Conservation (phyloP, 2,888 invertebrate genomes). For the Lepetodrilus schrolli region DNA sequence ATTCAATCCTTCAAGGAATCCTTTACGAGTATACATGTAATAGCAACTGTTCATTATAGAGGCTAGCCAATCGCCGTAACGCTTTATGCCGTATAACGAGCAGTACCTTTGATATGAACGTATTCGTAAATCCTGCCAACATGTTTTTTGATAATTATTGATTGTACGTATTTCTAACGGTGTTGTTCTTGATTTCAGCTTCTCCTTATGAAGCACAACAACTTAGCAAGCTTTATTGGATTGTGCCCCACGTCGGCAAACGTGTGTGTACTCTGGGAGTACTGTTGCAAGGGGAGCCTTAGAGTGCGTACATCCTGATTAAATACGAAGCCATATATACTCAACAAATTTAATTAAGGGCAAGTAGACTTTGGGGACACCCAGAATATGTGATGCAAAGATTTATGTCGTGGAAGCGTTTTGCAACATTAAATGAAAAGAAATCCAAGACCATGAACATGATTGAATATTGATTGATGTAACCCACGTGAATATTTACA, state of each 20-base stretch:
- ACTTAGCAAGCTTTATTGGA: conserved; percentile 64
- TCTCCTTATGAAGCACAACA: conserved; percentile 62
- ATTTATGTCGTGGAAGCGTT: neutral
- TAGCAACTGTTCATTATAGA: too few species aligned
- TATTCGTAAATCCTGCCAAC: too few species aligned
- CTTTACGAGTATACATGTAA: too few species aligned
- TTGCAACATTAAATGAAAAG: neutral
- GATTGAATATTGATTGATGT: neutral
- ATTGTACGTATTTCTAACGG: too few species aligned
- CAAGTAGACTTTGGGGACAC: neutral
- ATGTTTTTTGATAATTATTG: too few species aligned
- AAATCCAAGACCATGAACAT: neutral
- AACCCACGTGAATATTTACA: too few species aligned
- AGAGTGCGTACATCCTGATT: conserved; percentile 46
- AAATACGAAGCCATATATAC: neutral
- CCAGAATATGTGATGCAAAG: neutral
- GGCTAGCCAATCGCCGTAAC: too few species aligned
- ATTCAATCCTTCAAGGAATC: too few species aligned
- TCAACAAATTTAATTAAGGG: neutral
- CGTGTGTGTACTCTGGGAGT: conserved; percentile 68
- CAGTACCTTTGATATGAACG: too few species aligned
- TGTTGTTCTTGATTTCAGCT: conserved; percentile 49
- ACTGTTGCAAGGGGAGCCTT: conserved; percentile 68
- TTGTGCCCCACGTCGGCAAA: conserved; percentile 61
- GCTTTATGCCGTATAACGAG: too few species aligned